These are phyloP conservation scores for Ellobium chinense DNA, from an alignment of 2,888 invertebrate genomes.

Conservation along the genomic window DNA sequence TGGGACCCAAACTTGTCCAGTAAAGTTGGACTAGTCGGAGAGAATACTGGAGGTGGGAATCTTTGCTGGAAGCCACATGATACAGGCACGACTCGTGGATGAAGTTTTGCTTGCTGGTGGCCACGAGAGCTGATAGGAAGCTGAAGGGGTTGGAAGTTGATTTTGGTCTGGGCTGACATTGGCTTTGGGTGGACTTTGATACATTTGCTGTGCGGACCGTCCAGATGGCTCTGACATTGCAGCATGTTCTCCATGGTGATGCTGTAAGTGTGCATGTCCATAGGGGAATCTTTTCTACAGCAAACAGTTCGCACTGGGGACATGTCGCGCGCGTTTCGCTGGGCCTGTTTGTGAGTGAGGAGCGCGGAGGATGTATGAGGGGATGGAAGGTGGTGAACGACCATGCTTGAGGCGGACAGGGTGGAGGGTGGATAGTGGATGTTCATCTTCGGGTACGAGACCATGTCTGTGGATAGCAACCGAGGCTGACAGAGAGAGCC, in stretches of 20 bases:
- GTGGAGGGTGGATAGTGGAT: constrained; percentile 19
- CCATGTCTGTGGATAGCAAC: constrained; percentile 3
- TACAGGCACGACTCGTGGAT: constrained; percentile 22
- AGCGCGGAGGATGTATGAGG: not conserved
- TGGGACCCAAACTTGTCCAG: constrained; percentile 33
- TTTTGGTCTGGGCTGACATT: constrained; percentile 3
- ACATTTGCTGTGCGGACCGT: constrained; percentile 15
- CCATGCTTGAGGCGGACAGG: not conserved
- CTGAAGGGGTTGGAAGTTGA: constrained; percentile 21
- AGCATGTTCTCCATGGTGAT: constrained; percentile 21
- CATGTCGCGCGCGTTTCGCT: not conserved
- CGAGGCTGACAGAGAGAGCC: constrained; percentile 11
- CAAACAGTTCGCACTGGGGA: constrained; percentile 16
- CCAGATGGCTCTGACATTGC: not conserved
- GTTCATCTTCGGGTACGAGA: constrained; percentile 38
- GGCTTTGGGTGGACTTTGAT: constrained; percentile 27
- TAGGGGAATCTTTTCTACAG: constrained; percentile 29
- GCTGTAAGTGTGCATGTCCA: constrained; percentile 39
- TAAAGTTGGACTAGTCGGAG: constrained; percentile 5
- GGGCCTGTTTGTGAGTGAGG: constrained; percentile 17
- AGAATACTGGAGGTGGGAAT: constrained; percentile 7
- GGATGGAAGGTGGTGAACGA: constrained; percentile 19
- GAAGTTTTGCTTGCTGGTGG: constrained; percentile 4
- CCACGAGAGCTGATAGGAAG: constrained; percentile 19
- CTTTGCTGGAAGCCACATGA: constrained; percentile 27